phyloP scores from a whole-genome alignment of 2,113 vertebrate species.

The Cyphomyrus discorhynchus region DNA sequence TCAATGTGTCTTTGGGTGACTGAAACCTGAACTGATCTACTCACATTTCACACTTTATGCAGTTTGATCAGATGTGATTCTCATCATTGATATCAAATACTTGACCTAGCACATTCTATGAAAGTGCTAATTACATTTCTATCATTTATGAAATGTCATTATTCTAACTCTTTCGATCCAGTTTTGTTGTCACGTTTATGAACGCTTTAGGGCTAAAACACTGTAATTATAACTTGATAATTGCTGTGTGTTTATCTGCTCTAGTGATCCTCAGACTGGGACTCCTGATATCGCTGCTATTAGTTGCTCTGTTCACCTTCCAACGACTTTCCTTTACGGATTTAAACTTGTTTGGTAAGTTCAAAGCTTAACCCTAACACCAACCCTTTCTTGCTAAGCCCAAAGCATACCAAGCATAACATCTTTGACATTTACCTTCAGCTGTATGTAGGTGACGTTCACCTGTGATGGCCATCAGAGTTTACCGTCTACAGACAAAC shows the following conservation, averaged over 20 bases:
- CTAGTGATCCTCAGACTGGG: conserved; percentile 76
- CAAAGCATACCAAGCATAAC: neutral
- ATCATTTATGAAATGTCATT: neutral
- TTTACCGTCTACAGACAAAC: neutral
- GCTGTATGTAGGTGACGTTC: neutral
- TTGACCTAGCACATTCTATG: neutral
- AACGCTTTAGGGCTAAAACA: neutral
- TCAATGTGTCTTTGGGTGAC: neutral
- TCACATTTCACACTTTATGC: neutral
- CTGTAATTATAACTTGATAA: neutral
- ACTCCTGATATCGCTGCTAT: conserved; percentile 64
- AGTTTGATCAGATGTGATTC: neutral
- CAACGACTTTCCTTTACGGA: conserved; percentile 85
- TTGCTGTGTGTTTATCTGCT: neutral
- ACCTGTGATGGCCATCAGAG: neutral
- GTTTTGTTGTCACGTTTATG: neutral
- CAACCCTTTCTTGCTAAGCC: conserved; percentile 66
- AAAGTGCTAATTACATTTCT: neutral
- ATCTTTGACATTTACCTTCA: neutral
- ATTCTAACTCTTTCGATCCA: neutral
- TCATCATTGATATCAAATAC: neutral
- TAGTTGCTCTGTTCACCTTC: conserved; percentile 78
- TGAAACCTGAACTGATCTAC: neutral
- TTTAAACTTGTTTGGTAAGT: conserved; percentile 79
- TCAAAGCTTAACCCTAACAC: conserved; percentile 46